Base-by-base conservation (phyloP, 2,888 invertebrate species). In the Peribatodes rhomboidaria region DNA sequence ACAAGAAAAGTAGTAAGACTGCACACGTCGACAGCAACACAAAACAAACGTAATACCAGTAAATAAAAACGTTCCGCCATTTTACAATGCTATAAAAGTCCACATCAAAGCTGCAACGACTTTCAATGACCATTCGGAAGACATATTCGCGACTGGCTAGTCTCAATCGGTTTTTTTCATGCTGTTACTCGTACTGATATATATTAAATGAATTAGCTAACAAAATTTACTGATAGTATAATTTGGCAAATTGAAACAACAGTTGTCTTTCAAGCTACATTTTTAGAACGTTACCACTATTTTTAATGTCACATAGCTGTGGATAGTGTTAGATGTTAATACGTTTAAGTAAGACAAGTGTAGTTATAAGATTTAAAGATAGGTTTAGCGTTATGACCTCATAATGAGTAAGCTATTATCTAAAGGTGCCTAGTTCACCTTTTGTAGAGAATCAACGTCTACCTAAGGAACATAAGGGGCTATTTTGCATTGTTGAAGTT, bases 41-140 rank as follows among this genome's bases (percentile, higher is more conserved):
- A 79, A 82, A 81, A 80, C 78, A 79, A 80, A 79, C 74, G 72
- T 66, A 73, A 72, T 72, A 58, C 67, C 65, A 44, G 68, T 72
- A 72, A 82, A 86, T 85, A 83, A 87, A 87, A 86, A 83, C 77
- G 77, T 85, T 83, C 70, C 72, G 72, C 78, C 71, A 74, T 79
- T 86, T 86, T 83, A 87, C 82, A 81, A 76, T 75, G 76, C 78
- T 73, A 84, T 87, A 81, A 86, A 86, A 73, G 77, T 77, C 78
- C 65, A 82, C 81, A 86, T 85, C 83, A 84, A 86, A 84, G 79
- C 63, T 73, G 68, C 68, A 76, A 79, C 76, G 74, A 69, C 70
- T 78, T 69, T 68, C 72, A 71, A 55, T 55, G 54, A 14, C 41
- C 58, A 57, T 54, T 58, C 50, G 39, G 50, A 54, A 57, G 57